These are phyloP conservation scores for Drosophila flavopinicola DNA, from an alignment of 2,888 invertebrate genomes.

Conservation along the genomic window DNA sequence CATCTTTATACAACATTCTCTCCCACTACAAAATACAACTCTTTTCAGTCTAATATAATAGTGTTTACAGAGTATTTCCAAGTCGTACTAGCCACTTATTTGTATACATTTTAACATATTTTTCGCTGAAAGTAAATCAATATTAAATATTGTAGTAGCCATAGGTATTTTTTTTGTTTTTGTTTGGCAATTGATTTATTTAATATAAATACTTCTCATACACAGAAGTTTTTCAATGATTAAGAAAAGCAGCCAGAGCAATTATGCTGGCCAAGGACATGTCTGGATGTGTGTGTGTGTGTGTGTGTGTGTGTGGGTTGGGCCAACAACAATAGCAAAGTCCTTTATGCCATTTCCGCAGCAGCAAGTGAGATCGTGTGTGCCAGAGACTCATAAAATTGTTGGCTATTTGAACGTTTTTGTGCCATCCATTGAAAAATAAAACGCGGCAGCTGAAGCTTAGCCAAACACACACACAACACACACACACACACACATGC, in stretches of 20 bases:
- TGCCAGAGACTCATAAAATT: constrained; percentile 76
- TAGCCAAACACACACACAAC: constrained; percentile 48
- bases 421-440: constrained; percentile 74
- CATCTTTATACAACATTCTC: no score
- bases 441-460: constrained; percentile 66
- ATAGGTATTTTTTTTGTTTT: constrained; percentile 1
- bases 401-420: constrained; percentile 78
- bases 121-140: constrained; percentile 46
- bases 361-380: constrained; percentile 43
- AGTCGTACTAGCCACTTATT: no score
- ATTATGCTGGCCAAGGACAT: constrained; percentile 11
- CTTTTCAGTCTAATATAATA: background rate
- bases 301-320: no score
- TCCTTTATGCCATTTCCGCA: constrained; percentile 58
- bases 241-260: constrained; percentile 25
- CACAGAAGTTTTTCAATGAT: constrained; percentile 23
- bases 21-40: no score
- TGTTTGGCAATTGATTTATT: constrained; percentile 9
- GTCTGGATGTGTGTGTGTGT: constrained; percentile 4
- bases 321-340: background rate
- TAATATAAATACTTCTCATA: constrained; percentile 54
- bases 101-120: no score
- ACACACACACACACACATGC: constrained; percentile 12
- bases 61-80: constrained; percentile 13
- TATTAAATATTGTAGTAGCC: constrained; percentile 40